Conservation (phyloP, 2,113 vertebrate species). For the Entelurus aequoreus region DNA sequence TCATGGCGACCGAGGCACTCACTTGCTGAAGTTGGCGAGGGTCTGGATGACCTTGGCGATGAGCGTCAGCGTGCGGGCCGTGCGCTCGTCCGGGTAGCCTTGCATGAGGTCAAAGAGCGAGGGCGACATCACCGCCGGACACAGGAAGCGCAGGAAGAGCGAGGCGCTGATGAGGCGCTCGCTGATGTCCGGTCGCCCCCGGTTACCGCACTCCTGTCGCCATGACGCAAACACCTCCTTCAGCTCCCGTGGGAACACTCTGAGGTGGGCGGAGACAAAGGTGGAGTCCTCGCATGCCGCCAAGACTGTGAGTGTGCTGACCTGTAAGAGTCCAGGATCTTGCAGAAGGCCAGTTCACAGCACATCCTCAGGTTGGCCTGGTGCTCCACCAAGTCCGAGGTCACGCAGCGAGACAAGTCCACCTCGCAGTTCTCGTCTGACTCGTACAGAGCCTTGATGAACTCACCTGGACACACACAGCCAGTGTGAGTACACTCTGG, state of each 20-base stretch:
- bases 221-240: constrained; percentile 97
- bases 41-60: constrained; percentile 99
- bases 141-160: constrained; percentile 96
- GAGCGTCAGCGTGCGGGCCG: constrained; percentile 89
- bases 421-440: constrained; percentile 98
- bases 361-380: constrained; percentile 98
- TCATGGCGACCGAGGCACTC: constrained; percentile 23
- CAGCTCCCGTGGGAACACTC: constrained; percentile 90
- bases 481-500: background rate
- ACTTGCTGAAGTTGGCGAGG: constrained; percentile 98
- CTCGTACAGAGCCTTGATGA: constrained; percentile 96
- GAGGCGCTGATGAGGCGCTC: constrained; percentile 96
- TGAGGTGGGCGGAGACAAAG: background rate
- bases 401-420: constrained; percentile 85
- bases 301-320: constrained; percentile 33
- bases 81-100: constrained; percentile 94
- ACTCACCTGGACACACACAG: constrained; percentile 78
- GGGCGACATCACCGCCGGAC: constrained; percentile 95
- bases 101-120: constrained; percentile 92
- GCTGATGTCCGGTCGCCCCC: constrained; percentile 90
- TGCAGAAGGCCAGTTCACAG: constrained; percentile 97
- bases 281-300: too few relatives aligned
- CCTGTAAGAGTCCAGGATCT: constrained; percentile 98
- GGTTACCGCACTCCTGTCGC: constrained; percentile 90
- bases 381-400: constrained; percentile 85